Base-by-base conservation (phyloP, 1,140 invertebrate species). In the Heliconius melpomene region DNA sequence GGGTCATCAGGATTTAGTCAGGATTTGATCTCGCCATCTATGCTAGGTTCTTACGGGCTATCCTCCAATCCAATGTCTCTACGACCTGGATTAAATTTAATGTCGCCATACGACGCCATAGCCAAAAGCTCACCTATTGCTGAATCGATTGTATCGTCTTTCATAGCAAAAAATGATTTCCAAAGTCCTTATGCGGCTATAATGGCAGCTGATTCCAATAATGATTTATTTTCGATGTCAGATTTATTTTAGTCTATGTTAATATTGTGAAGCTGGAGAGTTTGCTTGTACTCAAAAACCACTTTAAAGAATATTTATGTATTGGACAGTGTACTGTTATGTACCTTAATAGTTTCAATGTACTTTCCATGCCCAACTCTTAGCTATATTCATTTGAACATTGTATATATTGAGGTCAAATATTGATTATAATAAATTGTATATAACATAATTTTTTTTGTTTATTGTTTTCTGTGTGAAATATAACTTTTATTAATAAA, bases 101-200 rank as follows among this genome's bases (percentile, higher is more conserved):
- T 89, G 86, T 93, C 91, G 6, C 90, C 91, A 11, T 93, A 92
- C 75, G 91, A 93, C 75, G 87, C 88, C 18, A 85, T 93, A 40
- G 83, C 78, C 16, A 75, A 78, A 8, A 83, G 57, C 75, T 81
- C 83, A 20, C 77, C 86, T 9, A 84, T 76, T 74, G 70, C 82
- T 54, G 90, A 91, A 46, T 81, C 77, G 46, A 23, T 78, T 23
- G 60, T 83, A 26, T n/a, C 80, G 2, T 83, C 75, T 16, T 75
- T 75, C 11, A 46, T 85, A 6, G 52, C 77, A 2, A 88, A 88
- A 66, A 86, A 78, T 16, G 87, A 90, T 75, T 89, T 92, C 29
- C 82, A 87, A 72, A 89, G 83, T 46, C 90, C 90, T 2, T 92
- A 92, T 57, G 79, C 87, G 0, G 72, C 87, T 9, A 86, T 90